These are phyloP conservation scores for Mus caroli DNA, from an alignment of 2,797 vertebrate species.

Conservation along the genomic window DNA sequence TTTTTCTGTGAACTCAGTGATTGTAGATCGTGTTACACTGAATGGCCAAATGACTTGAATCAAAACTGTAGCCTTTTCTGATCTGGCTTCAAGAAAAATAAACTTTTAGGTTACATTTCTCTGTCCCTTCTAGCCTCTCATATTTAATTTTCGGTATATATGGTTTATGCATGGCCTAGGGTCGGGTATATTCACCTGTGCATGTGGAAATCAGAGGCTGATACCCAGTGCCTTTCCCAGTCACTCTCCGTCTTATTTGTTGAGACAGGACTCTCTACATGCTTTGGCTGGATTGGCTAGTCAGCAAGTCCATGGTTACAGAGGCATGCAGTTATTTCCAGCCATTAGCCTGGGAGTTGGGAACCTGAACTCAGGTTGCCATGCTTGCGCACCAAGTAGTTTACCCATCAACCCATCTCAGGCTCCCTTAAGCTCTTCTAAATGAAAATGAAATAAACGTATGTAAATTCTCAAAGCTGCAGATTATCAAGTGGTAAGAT, in stretches of 20 bases:
- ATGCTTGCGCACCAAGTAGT: not conserved
- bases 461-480: slow-evolving; percentile 8
- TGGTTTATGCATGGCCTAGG: no score
- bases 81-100: not conserved
- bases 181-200: not conserved
- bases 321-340: not conserved
- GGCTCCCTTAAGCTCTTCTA: not conserved
- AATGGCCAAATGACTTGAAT: not conserved
- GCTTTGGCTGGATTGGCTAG: not conserved
- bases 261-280: not conserved
- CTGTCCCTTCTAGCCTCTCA: slow-evolving; percentile 2
- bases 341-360: not conserved
- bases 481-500: not conserved
- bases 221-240: not conserved
- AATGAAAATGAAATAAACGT: slow-evolving; percentile 15
- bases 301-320: not conserved
- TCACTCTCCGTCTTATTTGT: not conserved
- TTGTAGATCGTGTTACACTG: not conserved
- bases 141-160: not conserved
- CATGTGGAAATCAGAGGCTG: not conserved
- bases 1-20: not conserved
- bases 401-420: not conserved
- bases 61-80: slow-evolving; percentile 20
- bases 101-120: not conserved
- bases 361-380: not conserved